These are phyloP conservation scores for Xyrichtys novacula DNA, from an alignment of 2,797 vertebrate genomes.

Conservation along the genomic window DNA sequence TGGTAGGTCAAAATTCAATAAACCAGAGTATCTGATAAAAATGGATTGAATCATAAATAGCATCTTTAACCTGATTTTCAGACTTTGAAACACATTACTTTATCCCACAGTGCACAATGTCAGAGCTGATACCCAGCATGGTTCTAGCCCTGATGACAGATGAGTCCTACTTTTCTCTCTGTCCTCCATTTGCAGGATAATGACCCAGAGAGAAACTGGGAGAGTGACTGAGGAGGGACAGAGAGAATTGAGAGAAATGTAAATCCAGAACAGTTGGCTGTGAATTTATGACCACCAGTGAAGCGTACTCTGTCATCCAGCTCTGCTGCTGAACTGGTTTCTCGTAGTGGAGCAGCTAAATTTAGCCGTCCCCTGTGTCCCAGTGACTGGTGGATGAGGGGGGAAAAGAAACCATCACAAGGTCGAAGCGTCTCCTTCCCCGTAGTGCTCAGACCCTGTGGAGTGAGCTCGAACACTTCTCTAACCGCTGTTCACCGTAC, in stretches of 20 bases:
- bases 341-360: conserved; percentile 74
- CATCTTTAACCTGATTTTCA: conserved; percentile 14
- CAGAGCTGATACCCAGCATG: conserved; percentile 20
- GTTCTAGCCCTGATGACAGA: conserved; percentile 61
- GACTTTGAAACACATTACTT: conserved; percentile 18
- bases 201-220: conserved; percentile 60
- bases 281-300: conserved; percentile 70
- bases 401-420: conserved; percentile 61
- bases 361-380: conserved; percentile 75
- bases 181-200: conserved; percentile 73
- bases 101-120: not conserved
- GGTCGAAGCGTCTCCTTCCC: conserved; percentile 61
- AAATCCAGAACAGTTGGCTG: conserved; percentile 66
- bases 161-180: conserved; percentile 78
- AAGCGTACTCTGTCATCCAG: conserved; percentile 77
- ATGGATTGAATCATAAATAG: conserved; percentile 11
- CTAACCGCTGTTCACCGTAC: not conserved
- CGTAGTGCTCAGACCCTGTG: conserved; percentile 3
- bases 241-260: conserved; percentile 32
- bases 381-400: conserved; percentile 47
- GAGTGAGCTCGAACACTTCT: not conserved
- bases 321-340: conserved; percentile 70
- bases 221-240: conserved; percentile 29
- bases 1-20: not conserved
- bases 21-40: not conserved